Base-by-base conservation (phyloP, 2,888 invertebrate genomes). In the Nemotelus pantherinus region DNA sequence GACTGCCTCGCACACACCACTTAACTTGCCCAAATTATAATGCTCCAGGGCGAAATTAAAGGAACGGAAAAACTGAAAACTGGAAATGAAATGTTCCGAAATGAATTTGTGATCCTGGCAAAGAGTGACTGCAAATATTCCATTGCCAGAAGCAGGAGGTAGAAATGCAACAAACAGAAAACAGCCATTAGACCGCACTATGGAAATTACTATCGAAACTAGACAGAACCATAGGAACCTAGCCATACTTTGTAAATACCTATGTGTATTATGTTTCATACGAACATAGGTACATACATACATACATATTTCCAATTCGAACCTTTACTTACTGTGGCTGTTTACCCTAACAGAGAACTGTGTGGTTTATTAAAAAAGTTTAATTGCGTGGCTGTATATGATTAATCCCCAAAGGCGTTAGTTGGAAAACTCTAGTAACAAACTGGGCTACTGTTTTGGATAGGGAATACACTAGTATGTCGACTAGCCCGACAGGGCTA, bases 301-400 rank as follows among this genome's bases (percentile, higher is more conserved):
- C 41, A 5, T 9, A 45, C 4, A 45, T 65, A 47, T 65, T 65
- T 47, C 45, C 45, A 45, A 9, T 45, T 44, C 45, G 7, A 65
- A 7, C 65, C 9, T 25, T n/a, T 50, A 50, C 50, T 25, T 25
- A 25, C 25, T 25, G 25, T 25, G 25, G 25, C 25, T 25, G 25
- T 25, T 25, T 25, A 25, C 25, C 25, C 25, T 25, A 25, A 25
- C 25, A 25, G 25, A 25, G 25, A 25, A 25, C 60, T 7, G 39
- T 60, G 60, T 60, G 67, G 74, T 71, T 76, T 77, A 78, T 77
- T 78, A 78, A 78, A 78, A 78, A 78, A 78, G 78, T 78, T 78
- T 78, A 78, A 78, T 78, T 78, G 78, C 72, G 63, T 71, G 76
- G 76, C 63, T 47, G n/a, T 57, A 63, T 74, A 74, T 60, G 74